These are phyloP conservation scores for Origma solitaria DNA, from an alignment of 2,113 vertebrate species.

Conservation along the genomic window DNA sequence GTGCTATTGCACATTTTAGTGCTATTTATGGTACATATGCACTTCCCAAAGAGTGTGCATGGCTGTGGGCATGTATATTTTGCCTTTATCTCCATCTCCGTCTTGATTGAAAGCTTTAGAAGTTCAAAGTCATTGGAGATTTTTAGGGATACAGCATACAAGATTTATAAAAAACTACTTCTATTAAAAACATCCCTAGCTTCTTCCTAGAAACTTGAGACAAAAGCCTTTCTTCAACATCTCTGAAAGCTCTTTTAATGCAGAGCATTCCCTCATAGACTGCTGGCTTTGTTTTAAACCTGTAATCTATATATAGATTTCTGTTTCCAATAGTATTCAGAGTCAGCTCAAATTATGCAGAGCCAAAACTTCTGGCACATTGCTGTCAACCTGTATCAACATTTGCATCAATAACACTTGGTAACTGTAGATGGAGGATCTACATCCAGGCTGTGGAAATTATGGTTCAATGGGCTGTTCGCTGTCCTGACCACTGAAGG, in stretches of 20 bases:
- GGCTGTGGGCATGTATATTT: not conserved
- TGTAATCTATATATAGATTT: not conserved
- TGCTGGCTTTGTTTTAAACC: not conserved
- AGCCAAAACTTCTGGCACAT: not conserved
- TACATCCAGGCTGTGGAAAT: not conserved
- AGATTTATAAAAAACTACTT: not conserved
- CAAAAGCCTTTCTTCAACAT: not conserved
- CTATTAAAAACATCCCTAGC: not conserved
- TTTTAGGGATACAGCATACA: not conserved
- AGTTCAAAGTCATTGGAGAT: not conserved
- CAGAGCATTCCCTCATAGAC: not conserved
- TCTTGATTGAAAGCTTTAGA: not conserved
- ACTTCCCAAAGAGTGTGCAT: not conserved
- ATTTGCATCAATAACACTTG: not conserved
- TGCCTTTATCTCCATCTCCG: not conserved
- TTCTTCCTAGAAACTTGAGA: not conserved
- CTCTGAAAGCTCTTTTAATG: not conserved
- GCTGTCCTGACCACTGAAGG: not conserved
- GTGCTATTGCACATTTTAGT: not conserved
- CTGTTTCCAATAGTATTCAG: conserved; percentile 11
- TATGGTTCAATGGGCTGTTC: not conserved
- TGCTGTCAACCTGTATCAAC: not conserved
- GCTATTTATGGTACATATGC: not conserved
- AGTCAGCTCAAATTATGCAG: not conserved
- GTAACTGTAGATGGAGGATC: not conserved